phyloP scores from a whole-genome alignment of 2,888 invertebrate species.

The Calliscelio sp. region DNA sequence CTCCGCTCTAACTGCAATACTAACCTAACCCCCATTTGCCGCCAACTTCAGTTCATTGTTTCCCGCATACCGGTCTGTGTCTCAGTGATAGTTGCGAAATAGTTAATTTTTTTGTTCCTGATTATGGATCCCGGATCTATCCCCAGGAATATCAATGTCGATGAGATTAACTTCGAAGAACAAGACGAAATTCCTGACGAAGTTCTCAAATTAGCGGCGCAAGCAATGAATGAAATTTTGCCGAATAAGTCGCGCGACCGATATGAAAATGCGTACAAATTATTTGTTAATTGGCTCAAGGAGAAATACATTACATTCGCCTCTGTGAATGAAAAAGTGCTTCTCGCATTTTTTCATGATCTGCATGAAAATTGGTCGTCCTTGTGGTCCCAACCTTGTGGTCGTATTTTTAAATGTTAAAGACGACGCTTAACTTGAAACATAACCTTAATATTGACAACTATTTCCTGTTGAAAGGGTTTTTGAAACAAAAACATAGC shows the following conservation, averaged over 20 bases:
- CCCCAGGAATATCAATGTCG: background rate
- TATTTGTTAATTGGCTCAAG: background rate
- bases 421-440: background rate
- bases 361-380: conserved; percentile 24
- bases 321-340: conserved; percentile 12
- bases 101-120: background rate
- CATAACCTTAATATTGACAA: conserved; percentile 16
- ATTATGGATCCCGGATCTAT: background rate
- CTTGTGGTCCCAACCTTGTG: conserved; percentile 24
- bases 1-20: background rate
- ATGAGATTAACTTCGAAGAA: background rate
- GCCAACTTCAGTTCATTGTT: background rate
- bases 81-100: background rate
- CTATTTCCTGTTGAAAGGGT: background rate
- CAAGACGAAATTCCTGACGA: background rate
- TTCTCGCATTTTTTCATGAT: conserved; percentile 3
- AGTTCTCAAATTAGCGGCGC: background rate
- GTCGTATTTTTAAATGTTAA: conserved; percentile 31
- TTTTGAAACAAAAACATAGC: conserved; percentile 25
- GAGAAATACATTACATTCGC: background rate
- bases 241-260: conserved; percentile 19
- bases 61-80: background rate
- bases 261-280: conserved; percentile 29
- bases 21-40: background rate
- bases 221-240: background rate